Base-by-base conservation (phyloP, 2,797 vertebrate species). In the Ptychadena robeensis region DNA sequence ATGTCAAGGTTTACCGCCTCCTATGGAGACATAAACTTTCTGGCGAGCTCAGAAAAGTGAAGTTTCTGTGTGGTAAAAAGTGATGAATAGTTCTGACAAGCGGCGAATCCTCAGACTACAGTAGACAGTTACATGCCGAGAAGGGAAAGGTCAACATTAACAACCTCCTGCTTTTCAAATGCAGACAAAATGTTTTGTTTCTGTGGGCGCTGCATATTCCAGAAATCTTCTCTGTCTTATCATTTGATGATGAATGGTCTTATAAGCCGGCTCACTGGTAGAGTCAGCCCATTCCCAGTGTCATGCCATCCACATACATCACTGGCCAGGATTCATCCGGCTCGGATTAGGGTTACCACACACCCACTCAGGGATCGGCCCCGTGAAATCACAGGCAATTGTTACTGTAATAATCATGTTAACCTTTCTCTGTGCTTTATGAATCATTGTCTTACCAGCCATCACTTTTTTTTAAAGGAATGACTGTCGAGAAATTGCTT, bases 191-290 rank as follows among this genome's bases (percentile, higher is more conserved):
- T 80, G 67, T 80, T 80, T 72, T 72, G 22, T 57, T 72, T 64
- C 34, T 72, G 25, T 40, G 57, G 63, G 68, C 59, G 31, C 68
- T 72, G 79, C 57, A 71, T 71, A 64, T 72, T 63, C 64, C 59
- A 72, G 69, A 80, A 72, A 72, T 72, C 72, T 72, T 72, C 68
- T 80, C 40, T 80, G 67, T 71, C 79, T 80, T 73, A 80, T 80
- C 57, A 80, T 57, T 35, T 80, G 35, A 34, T 80, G 79, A 72
- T 80, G 59, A 80, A 71, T 71, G 57, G 64, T 69, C 67, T 8
- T 53, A 10, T 67, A 67, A 67, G 75, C 44, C 64, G 35, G 76
- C 76, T 80, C 48, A 38, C n/a, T 69, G 57, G 57, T 71, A 67
- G 64, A 67, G 64, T 78, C 75, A 78, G 64, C 75, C 75, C 48